Evolutionary conservation across 2,113 vertebrate genomes (phyloP).

Genomic region (Xiphorhynchus elegans): DNA sequence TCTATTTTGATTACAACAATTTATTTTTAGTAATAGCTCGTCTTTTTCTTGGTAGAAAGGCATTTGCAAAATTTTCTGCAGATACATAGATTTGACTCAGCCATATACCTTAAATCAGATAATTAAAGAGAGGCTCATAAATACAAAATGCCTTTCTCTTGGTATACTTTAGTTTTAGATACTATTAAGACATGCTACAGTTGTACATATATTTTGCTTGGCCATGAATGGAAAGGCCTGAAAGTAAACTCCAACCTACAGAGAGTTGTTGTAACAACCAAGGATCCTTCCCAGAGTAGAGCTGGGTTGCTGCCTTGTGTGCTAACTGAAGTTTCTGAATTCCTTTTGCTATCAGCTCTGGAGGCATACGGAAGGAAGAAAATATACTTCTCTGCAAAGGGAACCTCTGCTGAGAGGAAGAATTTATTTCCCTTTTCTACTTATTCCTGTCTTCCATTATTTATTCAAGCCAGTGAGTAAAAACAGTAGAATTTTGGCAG

Average conservation of each 20-base stretch:
- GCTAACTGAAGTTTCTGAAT: slow-evolving; percentile 2
- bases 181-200: neutral
- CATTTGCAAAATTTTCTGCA: neutral
- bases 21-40: neutral
- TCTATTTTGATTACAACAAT: neutral
- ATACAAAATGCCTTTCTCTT: neutral
- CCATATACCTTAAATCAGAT: neutral
- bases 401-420: slow-evolving; percentile 5
- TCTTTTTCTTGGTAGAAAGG: neutral
- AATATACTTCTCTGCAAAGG: neutral
- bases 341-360: neutral
- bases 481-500: slow-evolving; percentile 28
- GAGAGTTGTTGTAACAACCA: neutral
- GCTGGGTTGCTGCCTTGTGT: neutral
- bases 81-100: neutral
- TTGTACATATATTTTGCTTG: neutral
- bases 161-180: neutral
- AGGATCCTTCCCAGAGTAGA: neutral
- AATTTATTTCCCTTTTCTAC: slow-evolving; percentile 32
- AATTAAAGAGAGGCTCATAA: neutral
- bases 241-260: neutral
- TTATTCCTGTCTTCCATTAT: slow-evolving; percentile 24
- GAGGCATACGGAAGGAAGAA: neutral
- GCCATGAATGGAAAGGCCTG: neutral
- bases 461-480: neutral